Evolutionary conservation across 2,797 vertebrate genomes (phyloP).

Genomic region (Carduelis carduelis): DNA sequence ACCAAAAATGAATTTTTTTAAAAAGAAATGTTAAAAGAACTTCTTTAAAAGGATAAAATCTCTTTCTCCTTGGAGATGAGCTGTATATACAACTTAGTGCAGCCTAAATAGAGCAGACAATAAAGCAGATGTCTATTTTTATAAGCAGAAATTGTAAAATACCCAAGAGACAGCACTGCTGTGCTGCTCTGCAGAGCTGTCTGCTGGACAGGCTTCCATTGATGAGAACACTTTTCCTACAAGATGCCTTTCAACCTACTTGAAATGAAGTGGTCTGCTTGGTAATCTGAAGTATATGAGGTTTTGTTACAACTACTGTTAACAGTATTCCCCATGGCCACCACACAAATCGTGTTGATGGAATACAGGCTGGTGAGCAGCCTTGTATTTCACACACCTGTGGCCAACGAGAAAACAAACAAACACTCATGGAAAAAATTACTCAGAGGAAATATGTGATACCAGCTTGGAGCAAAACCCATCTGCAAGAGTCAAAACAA

Average conservation of each 20-base stretch:
- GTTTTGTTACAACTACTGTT: background rate
- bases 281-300: background rate
- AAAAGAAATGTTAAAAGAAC: background rate
- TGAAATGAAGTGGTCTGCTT: background rate
- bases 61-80: background rate
- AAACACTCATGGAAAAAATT: background rate
- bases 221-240: background rate
- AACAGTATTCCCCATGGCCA: background rate
- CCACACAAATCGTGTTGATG: background rate
- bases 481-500: background rate
- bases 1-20: background rate
- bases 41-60: background rate
- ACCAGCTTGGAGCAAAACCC: background rate
- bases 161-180: background rate
- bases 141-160: background rate
- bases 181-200: background rate
- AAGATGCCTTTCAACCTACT: background rate
- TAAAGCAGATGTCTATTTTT: conserved; percentile 6
- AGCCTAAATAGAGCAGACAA: background rate
- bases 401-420: background rate
- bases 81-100: background rate
- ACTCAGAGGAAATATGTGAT: background rate
- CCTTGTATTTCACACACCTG: background rate
- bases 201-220: background rate
- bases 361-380: background rate